These are phyloP conservation scores for Drosophila villosipedis DNA, from an alignment of 2,888 invertebrate genomes.

Conservation along the genomic window DNA sequence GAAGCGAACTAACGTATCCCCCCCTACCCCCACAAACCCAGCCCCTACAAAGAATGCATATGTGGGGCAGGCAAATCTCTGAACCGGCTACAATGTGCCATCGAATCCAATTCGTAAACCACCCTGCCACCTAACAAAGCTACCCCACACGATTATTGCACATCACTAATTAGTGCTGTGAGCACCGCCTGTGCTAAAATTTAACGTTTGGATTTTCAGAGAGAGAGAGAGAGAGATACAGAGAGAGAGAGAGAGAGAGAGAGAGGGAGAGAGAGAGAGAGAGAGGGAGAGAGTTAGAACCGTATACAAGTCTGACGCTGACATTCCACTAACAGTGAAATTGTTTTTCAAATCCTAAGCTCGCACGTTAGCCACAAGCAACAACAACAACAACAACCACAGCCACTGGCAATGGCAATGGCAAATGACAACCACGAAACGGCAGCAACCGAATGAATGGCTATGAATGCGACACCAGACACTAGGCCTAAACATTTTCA, in stretches of 20 bases:
- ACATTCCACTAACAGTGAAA: conserved; percentile 79
- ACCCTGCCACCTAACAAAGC: conserved; percentile 7
- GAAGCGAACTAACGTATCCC: conserved; percentile 39
- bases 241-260: neutral
- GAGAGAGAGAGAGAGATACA: too few relatives aligned
- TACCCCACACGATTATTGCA: conserved; percentile 72
- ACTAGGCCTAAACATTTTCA: conserved; percentile 71
- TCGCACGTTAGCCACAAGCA: conserved; percentile 73
- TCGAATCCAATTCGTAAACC: neutral
- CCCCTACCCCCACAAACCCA: neutral
- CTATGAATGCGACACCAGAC: conserved; percentile 78
- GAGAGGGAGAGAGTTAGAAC: neutral
- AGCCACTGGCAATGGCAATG: conserved; percentile 37
- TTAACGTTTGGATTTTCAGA: conserved; percentile 43
- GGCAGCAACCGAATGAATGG: conserved; percentile 75
- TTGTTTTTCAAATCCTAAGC: conserved; percentile 80
- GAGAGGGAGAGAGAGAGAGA: too few relatives aligned
- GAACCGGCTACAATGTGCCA: conserved; percentile 12
- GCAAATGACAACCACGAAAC: conserved; percentile 63
- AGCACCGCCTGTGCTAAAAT: conserved; percentile 62
- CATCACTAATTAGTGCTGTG: conserved; percentile 77
- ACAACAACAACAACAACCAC: conserved; percentile 25
- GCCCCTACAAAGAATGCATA: neutral
- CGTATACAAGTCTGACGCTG: conserved; percentile 64
- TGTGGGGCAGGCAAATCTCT: conserved; percentile 34